Percentiles rank a stretch among this genome's conserved stretches.
These are phyloP conservation scores for Chrysolina haemoptera DNA, from an alignment of 2,888 invertebrate species.

Conservation along the genomic window DNA sequence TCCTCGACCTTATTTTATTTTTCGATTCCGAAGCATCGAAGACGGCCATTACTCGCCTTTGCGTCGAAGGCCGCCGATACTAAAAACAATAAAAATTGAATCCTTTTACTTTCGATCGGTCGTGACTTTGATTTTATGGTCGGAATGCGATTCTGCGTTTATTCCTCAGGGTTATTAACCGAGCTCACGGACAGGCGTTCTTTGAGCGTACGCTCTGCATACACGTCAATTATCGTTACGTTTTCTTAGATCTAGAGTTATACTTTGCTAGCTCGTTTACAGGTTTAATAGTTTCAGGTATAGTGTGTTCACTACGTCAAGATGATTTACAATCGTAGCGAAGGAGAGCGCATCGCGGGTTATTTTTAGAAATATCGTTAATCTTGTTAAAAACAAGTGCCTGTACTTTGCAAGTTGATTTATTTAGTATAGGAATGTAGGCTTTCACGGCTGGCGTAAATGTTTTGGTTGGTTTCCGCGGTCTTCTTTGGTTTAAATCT, in stretches of 20 bases:
- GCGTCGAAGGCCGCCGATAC: constrained; percentile 16
- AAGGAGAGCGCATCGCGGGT: constrained; percentile 1
- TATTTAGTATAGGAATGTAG: background rate
- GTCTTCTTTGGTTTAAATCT: too few species aligned
- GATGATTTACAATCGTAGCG: constrained; percentile 16
- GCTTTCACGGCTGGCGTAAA: too few species aligned
- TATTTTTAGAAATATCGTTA: constrained; percentile 10
- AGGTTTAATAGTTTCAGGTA: background rate
- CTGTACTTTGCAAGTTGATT: background rate
- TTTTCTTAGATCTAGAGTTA: background rate
- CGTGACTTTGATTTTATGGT: constrained; percentile 36
- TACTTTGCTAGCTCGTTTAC: constrained; percentile 12
- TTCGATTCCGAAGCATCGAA: background rate
- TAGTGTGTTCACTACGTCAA: background rate
- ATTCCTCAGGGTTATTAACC: constrained; percentile 29
- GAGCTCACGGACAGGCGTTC: constrained; percentile 14
- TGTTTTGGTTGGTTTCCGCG: too few species aligned
- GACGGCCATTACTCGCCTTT: constrained; percentile 8
- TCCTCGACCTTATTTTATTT: background rate
- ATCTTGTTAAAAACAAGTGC: background rate
- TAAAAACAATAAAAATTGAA: constrained; percentile 22
- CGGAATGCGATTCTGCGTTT: constrained; percentile 28
- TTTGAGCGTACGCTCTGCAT: constrained; percentile 10
- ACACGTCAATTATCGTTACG: constrained; percentile 4
- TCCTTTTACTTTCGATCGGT: constrained; percentile 35